A percentile compares a stretch with the other conserved stretches of the same genome.
Conservation (phyloP, 1,140 invertebrate genomes). For the Drosophila auraria region DNA sequence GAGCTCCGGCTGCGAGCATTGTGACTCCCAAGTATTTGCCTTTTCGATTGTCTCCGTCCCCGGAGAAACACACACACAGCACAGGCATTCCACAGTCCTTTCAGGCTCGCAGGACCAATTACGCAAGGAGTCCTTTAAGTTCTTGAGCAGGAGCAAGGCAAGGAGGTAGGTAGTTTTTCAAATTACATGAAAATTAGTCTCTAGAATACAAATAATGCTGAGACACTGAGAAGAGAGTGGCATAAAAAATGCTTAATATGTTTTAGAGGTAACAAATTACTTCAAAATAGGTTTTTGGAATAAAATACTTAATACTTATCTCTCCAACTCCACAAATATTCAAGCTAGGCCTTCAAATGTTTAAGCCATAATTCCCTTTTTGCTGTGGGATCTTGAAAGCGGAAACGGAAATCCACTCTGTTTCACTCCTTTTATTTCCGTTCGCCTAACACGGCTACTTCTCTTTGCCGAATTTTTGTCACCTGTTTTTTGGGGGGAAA, state of each 20-base stretch:
- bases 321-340: no score
- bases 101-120: neutral
- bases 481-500: constrained; percentile 20
- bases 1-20: constrained; percentile 1
- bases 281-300: no score
- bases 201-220: neutral
- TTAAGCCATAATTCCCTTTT: no score
- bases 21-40: constrained; percentile 16
- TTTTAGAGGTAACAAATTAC: no score
- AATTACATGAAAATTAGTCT: neutral
- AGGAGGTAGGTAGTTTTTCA: neutral
- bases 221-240: no score
- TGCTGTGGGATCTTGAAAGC: neutral
- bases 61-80: neutral
- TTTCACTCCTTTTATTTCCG: neutral
- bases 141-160: neutral
- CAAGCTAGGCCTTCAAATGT: no score
- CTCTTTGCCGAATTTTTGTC: constrained; percentile 6
- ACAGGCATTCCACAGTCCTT: neutral
- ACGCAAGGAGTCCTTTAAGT: neutral
- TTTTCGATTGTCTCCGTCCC: neutral
- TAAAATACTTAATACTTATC: no score
- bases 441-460: constrained; percentile 6
- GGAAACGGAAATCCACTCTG: neutral
- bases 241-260: no score